Base-by-base conservation (phyloP, 2,888 invertebrate species). In the Candidula unifasciata region DNA sequence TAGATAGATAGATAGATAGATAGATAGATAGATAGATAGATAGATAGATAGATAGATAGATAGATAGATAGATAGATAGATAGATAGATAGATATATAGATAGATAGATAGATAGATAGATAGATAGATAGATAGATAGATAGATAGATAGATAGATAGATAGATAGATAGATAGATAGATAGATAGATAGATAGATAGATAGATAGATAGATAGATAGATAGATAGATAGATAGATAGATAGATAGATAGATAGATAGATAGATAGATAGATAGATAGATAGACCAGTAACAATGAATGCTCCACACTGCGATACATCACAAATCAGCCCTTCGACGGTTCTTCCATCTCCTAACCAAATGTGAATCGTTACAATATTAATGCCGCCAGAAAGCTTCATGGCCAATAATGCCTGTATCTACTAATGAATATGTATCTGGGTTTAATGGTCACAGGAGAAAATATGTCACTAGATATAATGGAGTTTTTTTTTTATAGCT, bases 31-130 rank as follows among this genome's bases (percentile, higher is more conserved):
- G 66, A 66, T 66, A 66, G 66, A 66, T 68, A 74, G 54, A 73
- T 33, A 73, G 30, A 73, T 71, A 57, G 54, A 82, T 37, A 82
- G 71, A 82, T 60, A 74, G 57, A 82, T 71, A 82, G 71, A 82
- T 71, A 74, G 71, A 73, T 66, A 82, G 71, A 82, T 71, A 74
- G 71, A 73, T 66, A 82, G 71, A 82, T 35, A 82, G 71, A 73
- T 54, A n/a, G n/a, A n/a, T n/a, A n/a, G n/a, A n/a, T n/a, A n/a
- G n/a, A n/a, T n/a, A n/a, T n/a, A n/a, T n/a, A n/a, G n/a, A n/a
- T n/a, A n/a, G n/a, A n/a, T n/a, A n/a, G n/a, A n/a, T n/a, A n/a
- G n/a, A n/a, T n/a, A 73, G 71, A 82, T 71, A 82, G 57, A 74
- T 54, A 82, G 35, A 74, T 71, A 82, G 57, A 57, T 35, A 82